These are phyloP conservation scores for Xanthia togata DNA, from an alignment of 2,888 invertebrate species.

Conservation along the genomic window DNA sequence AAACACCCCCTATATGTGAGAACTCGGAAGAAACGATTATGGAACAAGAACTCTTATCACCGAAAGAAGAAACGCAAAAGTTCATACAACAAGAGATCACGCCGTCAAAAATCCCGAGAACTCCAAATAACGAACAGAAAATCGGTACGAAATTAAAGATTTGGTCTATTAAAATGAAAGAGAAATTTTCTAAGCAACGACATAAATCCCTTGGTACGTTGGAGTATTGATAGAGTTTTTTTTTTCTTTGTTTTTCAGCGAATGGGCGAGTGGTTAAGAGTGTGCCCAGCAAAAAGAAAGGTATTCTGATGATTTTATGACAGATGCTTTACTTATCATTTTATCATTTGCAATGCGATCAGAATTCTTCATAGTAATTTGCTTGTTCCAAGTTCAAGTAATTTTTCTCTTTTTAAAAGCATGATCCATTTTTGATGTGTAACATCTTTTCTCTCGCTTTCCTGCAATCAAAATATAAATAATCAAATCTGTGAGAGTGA, in stretches of 20 bases:
- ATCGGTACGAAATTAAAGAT: conserved; percentile 79
- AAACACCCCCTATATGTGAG: conserved; percentile 13
- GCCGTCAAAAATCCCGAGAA: conserved; percentile 63
- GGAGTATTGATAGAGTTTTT: conserved; percentile 46
- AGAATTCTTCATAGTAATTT: conserved; percentile 9
- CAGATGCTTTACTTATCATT: conserved; percentile 39
- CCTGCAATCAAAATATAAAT: too few species aligned
- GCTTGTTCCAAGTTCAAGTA: conserved; percentile 7
- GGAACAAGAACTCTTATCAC: conserved; percentile 17
- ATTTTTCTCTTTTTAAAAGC: conserved; percentile 10
- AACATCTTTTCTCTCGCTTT: too few species aligned
- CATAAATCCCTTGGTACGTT: conserved; percentile 60
- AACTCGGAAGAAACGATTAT: conserved; percentile 12
- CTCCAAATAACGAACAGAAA: conserved; percentile 76
- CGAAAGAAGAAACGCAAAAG: conserved; percentile 43
- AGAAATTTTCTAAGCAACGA: conserved; percentile 64
- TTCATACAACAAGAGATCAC: conserved; percentile 44
- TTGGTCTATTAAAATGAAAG: conserved; percentile 71
- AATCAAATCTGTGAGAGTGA: too few species aligned
- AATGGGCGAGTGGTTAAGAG: conserved; percentile 79
- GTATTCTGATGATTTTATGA: conserved; percentile 69
- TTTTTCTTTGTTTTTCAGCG: conserved; percentile 75
- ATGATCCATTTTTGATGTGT: conserved; percentile 17
- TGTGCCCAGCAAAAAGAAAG: conserved; percentile 80
- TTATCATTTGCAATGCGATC: conserved; percentile 11